Percentiles rank a stretch among this genome's conserved stretches.
Evolutionary conservation across 2,113 vertebrate genomes (phyloP).

Genomic region (Riparia riparia): DNA sequence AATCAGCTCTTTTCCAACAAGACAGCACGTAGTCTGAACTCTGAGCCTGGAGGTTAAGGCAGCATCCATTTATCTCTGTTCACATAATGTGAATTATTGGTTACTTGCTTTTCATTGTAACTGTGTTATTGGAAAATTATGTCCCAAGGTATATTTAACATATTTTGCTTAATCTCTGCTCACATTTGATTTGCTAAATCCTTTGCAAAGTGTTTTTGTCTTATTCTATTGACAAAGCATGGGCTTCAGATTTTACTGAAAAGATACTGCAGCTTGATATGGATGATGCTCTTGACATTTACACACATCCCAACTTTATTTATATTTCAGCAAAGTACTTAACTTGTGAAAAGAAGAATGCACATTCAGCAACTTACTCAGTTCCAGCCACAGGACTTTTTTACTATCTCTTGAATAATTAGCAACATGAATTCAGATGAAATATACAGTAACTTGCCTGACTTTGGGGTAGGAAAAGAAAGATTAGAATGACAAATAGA

Average conservation of each 20-base stretch:
- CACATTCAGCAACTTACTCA: conserved; percentile 72
- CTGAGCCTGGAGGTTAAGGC: conserved; percentile 70
- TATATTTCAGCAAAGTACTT: conserved; percentile 53
- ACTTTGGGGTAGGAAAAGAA: conserved; percentile 72
- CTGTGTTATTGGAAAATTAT: conserved; percentile 67
- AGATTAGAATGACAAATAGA: conserved; percentile 87
- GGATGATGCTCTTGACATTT: conserved; percentile 68
- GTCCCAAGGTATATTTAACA: conserved; percentile 44
- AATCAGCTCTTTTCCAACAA: conserved; percentile 69
- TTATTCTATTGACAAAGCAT: neutral
- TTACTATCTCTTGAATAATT: conserved; percentile 81
- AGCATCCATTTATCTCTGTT: conserved; percentile 74
- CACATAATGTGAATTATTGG: conserved; percentile 66
- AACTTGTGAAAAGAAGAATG: conserved; percentile 67
- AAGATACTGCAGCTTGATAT: conserved; percentile 53
- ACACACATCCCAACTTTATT: conserved; percentile 68
- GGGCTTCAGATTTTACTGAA: conserved; percentile 36
- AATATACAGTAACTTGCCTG: conserved; percentile 77
- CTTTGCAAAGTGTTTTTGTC: neutral
- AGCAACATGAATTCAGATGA: conserved; percentile 66
- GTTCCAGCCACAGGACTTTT: conserved; percentile 61
- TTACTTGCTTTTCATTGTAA: conserved; percentile 71
- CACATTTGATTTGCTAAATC: conserved; percentile 54
- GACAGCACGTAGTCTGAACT: conserved; percentile 55
- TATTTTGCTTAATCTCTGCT: conserved; percentile 66